A percentile compares a stretch with the other conserved stretches of the same genome.
Evolutionary conservation across 2,888 invertebrate species (phyloP).

Genomic region (Epiblema foenella): DNA sequence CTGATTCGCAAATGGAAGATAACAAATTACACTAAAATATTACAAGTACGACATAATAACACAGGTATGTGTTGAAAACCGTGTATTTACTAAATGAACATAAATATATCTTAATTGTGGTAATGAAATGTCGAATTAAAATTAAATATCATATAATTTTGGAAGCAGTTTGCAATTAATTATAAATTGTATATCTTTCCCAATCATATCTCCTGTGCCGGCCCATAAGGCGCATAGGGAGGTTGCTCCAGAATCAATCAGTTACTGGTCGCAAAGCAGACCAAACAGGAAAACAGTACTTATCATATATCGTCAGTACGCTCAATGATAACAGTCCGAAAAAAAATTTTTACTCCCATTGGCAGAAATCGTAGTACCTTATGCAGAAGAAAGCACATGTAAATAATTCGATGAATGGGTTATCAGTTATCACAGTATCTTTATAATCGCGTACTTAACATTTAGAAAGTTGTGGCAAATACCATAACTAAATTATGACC

Average conservation of each 20-base stretch:
- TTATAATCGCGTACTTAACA: not conserved
- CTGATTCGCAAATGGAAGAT: slow-evolving; percentile 10
- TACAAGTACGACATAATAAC: not conserved
- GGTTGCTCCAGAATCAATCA: no score
- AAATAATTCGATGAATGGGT: not conserved
- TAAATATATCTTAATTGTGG: not conserved
- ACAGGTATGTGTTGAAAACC: not conserved
- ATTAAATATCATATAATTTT: not conserved
- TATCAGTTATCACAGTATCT: not conserved
- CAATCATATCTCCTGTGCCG: no score
- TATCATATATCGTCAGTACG: no score
- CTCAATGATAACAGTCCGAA: no score
- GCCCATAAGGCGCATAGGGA: no score
- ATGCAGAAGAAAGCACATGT: not conserved
- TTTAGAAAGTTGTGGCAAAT: not conserved
- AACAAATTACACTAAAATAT: not conserved
- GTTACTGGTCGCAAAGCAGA: no score
- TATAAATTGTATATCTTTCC: no score
- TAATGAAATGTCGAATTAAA: not conserved
- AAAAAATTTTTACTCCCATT: no score
- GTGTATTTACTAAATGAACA: not conserved
- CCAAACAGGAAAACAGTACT: no score
- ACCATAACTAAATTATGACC: slow-evolving; percentile 17
- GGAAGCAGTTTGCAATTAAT: no score
- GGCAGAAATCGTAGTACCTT: no score